Evolutionary conservation across 2,888 invertebrate genomes (phyloP).

Genomic region (Ectemnius cavifrons): DNA sequence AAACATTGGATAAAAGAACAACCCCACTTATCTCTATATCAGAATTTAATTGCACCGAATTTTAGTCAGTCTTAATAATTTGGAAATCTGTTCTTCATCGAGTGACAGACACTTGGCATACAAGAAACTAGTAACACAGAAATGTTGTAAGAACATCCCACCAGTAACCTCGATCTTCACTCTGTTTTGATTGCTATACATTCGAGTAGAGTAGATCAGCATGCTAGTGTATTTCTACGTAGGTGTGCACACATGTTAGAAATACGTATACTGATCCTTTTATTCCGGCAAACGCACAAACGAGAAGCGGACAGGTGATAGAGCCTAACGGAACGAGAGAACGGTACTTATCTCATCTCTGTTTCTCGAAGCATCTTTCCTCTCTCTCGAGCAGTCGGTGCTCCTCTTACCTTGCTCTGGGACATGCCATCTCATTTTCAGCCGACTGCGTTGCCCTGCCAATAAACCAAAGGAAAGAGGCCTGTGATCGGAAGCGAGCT

Average conservation of each 20-base stretch:
- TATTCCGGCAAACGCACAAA: background rate
- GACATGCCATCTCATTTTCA: conserved; percentile 27
- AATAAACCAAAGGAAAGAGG: conserved; percentile 7
- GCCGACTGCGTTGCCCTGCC: conserved; percentile 32
- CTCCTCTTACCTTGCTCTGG: conserved; percentile 6
- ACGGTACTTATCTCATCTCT: conserved; percentile 59
- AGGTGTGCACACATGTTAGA: background rate
- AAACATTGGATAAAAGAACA: no score
- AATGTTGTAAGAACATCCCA: conserved; percentile 31
- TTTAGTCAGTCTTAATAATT: no score
- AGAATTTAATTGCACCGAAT: no score
- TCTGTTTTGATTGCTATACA: background rate
- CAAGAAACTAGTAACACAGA: no score
- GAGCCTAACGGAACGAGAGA: conserved; percentile 64
- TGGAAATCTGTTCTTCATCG: no score
- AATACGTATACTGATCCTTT: background rate
- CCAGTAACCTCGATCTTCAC: conserved; percentile 59
- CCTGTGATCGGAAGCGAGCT: conserved; percentile 11
- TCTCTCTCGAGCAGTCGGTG: background rate
- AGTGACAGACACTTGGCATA: no score
- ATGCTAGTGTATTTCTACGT: background rate
- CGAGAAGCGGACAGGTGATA: conserved; percentile 51
- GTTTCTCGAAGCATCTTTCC: conserved; percentile 8
- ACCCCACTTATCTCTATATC: no score
- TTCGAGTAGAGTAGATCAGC: background rate